Conservation (phyloP, 2,888 invertebrate genomes). For the Scaptomyza tumidula region DNA sequence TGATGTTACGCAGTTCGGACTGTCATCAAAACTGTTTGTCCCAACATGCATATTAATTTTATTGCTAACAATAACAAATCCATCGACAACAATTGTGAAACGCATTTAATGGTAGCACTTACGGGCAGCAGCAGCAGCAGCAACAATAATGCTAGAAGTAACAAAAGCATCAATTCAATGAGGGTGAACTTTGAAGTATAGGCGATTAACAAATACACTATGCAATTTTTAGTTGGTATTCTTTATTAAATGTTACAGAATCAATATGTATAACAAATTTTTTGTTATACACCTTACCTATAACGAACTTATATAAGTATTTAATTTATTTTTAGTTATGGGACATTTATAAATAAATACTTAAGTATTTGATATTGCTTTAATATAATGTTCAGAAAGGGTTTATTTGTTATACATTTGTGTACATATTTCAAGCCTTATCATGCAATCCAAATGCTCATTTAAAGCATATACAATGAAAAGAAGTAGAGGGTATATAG, state of each 20-base stretch:
- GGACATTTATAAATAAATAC: no score
- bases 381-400: no score
- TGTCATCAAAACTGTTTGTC: conserved; percentile 70
- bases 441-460: neutral
- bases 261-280: neutral
- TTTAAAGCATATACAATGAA: neutral
- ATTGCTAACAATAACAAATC: conserved; percentile 77
- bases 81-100: conserved; percentile 74
- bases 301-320: neutral
- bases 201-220: conserved; percentile 7
- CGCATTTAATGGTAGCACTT: conserved; percentile 70
- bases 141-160: conserved; percentile 42
- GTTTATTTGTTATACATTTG: no score
- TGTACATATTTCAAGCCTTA: no score
- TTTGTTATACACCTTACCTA: no score
- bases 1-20: conserved; percentile 43
- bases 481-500: conserved; percentile 28
- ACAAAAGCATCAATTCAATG: conserved; percentile 16
- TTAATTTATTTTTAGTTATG: no score
- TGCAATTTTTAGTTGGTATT: neutral
- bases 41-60: conserved; percentile 76
- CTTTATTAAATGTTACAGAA: no score
- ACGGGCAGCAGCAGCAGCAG: conserved; percentile 37
- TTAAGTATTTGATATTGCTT: no score
- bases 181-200: neutral